Evolutionary conservation across 2,797 vertebrate species (phyloP), one percentile per base, ranked within the genome.

Genomic region (Aplochiton taeniatus): DNA sequence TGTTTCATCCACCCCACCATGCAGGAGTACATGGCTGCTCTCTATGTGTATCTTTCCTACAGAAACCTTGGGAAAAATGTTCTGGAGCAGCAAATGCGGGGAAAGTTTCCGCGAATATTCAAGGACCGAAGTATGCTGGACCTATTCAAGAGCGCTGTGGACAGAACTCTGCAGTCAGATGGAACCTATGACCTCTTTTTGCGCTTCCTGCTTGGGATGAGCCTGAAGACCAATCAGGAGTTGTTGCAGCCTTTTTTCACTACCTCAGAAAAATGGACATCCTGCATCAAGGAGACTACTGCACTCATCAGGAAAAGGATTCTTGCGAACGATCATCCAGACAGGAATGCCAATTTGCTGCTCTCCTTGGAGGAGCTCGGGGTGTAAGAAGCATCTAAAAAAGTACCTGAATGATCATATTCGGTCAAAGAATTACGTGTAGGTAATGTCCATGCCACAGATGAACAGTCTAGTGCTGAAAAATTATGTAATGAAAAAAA

Each of bases 11-110:
- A 93, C 70, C 87, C 89, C 43, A 92, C 88, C 10, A 12, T 93
- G 68, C 92, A 93, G 70, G 91, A 93, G 69, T 92, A 90, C 78
- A 55, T 93, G 14, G 90, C 91, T 4, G 90, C 92, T 41, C 85
- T 92, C 9, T 89, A 91, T 31, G 87, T 43, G 0, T 88, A 88
- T 56, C 77, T 90, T 43, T 65, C 69, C 17, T 90, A 78, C 6
- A 79, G 31, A 47, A 88, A 86, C 55, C 65, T 77, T 0, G 84
- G 80, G 0, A 88, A 83, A 69, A 90, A 86, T 17, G 67, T 91
- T 16, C 47, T 84, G 10, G 86, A 87, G 2, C 58, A 60, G 14
- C 63, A 68, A 0, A 4, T 17, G 3, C 86, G 75, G 65, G 0
- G 0, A 11, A 90, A 68, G 67, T 1, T 84, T 0, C 60, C 9